Evolutionary conservation across 2,113 vertebrate genomes (phyloP).

Genomic region (Gymnarchus niloticus): DNA sequence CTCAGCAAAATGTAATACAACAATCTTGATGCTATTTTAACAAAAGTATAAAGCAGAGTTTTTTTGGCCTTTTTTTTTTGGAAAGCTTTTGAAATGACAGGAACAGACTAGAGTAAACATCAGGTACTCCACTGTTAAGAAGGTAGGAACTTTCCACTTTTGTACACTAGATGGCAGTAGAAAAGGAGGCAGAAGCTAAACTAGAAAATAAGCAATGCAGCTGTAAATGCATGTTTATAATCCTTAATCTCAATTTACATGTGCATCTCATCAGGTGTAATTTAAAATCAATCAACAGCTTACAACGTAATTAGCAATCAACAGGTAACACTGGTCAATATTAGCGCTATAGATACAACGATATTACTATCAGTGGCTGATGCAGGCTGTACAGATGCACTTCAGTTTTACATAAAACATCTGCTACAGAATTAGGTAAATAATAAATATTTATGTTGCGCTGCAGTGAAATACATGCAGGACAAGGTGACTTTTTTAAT

Average conservation of each 20-base stretch:
- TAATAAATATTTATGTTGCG: background rate
- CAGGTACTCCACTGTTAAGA: background rate
- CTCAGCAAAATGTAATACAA: background rate
- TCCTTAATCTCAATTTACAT: background rate
- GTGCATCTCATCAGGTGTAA: background rate
- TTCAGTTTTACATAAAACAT: background rate
- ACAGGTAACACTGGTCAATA: background rate
- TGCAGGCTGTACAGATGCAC: background rate
- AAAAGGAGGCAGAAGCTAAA: background rate
- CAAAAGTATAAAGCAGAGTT: background rate
- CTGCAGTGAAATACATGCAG: background rate
- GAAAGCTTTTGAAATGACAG: background rate
- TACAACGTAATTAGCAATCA: background rate
- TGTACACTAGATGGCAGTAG: constrained; percentile 48
- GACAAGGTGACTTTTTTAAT: background rate
- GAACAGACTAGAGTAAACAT: background rate
- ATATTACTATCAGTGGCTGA: background rate
- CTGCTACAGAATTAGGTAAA: background rate
- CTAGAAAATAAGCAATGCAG: background rate
- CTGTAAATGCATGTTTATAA: background rate
- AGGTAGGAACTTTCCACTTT: constrained; percentile 15
- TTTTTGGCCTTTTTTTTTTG: background rate
- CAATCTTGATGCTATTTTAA: background rate
- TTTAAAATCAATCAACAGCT: background rate
- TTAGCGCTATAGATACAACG: background rate